Base-by-base conservation (phyloP, 2,113 vertebrate genomes). In the Pholis gunnellus region DNA sequence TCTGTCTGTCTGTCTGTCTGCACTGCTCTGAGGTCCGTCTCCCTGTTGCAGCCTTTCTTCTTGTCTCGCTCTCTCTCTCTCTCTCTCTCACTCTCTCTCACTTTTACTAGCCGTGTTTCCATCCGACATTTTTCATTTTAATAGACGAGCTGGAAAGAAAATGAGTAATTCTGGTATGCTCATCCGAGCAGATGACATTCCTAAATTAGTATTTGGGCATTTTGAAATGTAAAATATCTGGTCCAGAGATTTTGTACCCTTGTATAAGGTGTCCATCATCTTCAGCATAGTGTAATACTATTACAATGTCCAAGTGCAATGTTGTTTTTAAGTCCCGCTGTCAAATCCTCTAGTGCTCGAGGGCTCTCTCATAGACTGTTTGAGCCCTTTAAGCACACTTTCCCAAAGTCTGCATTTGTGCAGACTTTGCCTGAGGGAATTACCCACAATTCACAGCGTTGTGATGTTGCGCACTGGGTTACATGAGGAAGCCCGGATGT, bases 1-100 rank as follows among this genome's bases (percentile, higher is more conserved):
- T 56, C 75, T 68, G 67, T 13, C 65, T 57, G 57, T 56, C 75
- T 68, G 67, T 79, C 68, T 81, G 34, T 82, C 71, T 78, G 77
- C 56, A 74, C 66, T 84, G 78, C 59, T 85, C 73, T 86, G 79
- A 85, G 78, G 79, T 87, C 76, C 80, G 75, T 85, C 85, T 90
- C 40, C 60, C 63, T 78, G 60, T 29, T 42, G 9, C 29, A 79
- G 22, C 48, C 31, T 27, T 2, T 65, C 65, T 78, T 2, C 7
- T 9, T 17, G 0, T 72, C 67, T 65, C 3, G 79, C 57, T 54
- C 20, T 70, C 40, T 74, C 65, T 54, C 0, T 80, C 57, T 61
- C 22, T 75, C 50, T 72, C 50, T 78, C 57, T 69, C 2, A 81
- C 61, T 52, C 18, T 75, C 42, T 83, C 14, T 61, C 42, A 15